Evolutionary conservation across 1,140 invertebrate genomes (phyloP).

Genomic region (Cataglyphis hispanica): DNA sequence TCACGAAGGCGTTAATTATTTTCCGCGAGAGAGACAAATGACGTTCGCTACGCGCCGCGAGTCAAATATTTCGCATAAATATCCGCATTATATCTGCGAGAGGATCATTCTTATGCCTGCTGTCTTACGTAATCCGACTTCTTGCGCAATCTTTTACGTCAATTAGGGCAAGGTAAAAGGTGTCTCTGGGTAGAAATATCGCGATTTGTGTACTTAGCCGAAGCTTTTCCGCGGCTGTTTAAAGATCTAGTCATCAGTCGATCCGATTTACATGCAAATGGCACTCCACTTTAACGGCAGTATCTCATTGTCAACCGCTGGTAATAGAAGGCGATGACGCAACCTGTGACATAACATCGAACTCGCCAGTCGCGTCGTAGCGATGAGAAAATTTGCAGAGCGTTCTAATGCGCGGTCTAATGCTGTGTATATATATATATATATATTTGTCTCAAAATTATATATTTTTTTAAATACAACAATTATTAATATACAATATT

Average conservation of each 20-base stretch:
- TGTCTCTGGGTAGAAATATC: neutral
- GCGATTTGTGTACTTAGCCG: neutral
- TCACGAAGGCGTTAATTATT: conserved; percentile 21
- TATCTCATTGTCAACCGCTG: conserved; percentile 53
- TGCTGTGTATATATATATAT: neutral
- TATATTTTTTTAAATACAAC: neutral
- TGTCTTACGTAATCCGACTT: conserved; percentile 6
- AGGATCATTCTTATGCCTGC: conserved; percentile 33
- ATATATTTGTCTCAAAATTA: neutral
- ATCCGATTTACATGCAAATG: conserved; percentile 66
- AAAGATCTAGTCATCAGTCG: conserved; percentile 12
- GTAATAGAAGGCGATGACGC: conserved; percentile 39
- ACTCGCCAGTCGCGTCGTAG: conserved; percentile 14
- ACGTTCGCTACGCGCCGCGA: neutral
- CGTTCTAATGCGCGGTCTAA: conserved; percentile 6
- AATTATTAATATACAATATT: neutral
- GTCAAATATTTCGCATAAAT: conserved; percentile 56
- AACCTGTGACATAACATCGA: conserved; percentile 63
- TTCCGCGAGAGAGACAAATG: neutral
- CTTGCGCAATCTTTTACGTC: conserved; percentile 43
- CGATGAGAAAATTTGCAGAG: conserved; percentile 11
- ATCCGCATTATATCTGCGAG: conserved; percentile 30
- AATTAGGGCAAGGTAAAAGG: conserved; percentile 12
- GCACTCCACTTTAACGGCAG: conserved; percentile 19
- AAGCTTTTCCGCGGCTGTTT: conserved; percentile 15